These are phyloP conservation scores for Apocheima hispidaria DNA, from an alignment of 2,888 invertebrate species.

Conservation along the genomic window DNA sequence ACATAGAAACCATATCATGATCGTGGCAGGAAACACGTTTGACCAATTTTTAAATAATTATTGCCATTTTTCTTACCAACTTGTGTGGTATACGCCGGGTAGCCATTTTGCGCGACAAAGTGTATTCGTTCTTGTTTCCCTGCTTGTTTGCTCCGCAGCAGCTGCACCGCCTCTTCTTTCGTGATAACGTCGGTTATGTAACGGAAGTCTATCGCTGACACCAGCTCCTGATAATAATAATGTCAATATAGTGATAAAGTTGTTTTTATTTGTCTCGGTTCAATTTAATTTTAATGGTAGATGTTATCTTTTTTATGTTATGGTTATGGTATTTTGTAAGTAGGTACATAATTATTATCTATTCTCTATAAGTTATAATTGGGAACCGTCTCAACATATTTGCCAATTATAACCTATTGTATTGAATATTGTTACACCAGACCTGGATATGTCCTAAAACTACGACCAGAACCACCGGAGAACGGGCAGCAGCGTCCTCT, in stretches of 20 bases:
- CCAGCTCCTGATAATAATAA: slow-evolving; percentile 83
- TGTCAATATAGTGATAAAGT: slow-evolving; percentile 23
- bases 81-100: slow-evolving; percentile 95
- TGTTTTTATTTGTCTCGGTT: slow-evolving; percentile 11
- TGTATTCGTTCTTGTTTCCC: slow-evolving; percentile 88
- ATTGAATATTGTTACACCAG: no score
- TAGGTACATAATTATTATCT: not conserved
- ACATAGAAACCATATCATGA: no score
- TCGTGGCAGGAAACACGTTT: no score
- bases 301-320: not conserved
- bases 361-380: no score
- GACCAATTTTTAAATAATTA: no score
- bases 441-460: no score
- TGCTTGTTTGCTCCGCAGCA: slow-evolving; percentile 86
- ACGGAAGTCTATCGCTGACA: slow-evolving; percentile 95
- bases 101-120: slow-evolving; percentile 88
- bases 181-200: slow-evolving; percentile 93
- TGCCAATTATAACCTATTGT: no score
- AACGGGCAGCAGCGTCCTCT: no score
- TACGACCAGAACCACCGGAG: no score
- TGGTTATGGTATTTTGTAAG: no score
- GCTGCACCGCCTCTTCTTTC: slow-evolving; percentile 91
- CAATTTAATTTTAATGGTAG: not conserved
- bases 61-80: slow-evolving; percentile 83
- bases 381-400: no score